Evolutionary conservation across 2,797 vertebrate species (phyloP).

Genomic region (Lithobates pipiens): DNA sequence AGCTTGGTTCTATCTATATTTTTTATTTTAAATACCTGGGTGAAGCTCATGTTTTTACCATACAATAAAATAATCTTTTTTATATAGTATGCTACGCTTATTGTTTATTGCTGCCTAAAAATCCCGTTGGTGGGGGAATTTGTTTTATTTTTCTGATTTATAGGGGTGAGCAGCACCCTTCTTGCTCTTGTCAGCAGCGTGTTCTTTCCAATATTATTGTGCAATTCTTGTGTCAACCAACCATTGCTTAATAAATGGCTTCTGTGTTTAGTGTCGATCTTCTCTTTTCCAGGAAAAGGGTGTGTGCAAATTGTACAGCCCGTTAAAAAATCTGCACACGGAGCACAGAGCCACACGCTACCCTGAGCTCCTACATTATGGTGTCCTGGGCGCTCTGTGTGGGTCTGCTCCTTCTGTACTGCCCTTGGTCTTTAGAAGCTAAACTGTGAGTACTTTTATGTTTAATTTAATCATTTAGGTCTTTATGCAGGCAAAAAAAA

Average conservation of each 20-base stretch:
- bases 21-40: no score
- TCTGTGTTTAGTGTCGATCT: constrained; percentile 11
- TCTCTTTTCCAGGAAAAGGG: neutral
- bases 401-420: constrained; percentile 17
- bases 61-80: no score
- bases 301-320: neutral
- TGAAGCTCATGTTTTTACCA: no score
- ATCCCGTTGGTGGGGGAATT: no score
- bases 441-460: constrained; percentile 43
- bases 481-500: neutral
- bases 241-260: constrained; percentile 9
- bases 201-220: no score
- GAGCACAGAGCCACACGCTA: neutral
- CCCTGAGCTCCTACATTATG: neutral
- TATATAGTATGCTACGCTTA: no score
- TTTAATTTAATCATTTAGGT: neutral
- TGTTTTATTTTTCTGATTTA: no score
- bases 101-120: no score
- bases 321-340: neutral
- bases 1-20: no score
- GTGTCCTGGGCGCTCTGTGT: neutral
- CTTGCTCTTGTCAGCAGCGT: no score
- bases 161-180: no score
- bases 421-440: neutral
- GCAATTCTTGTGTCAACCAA: neutral